Evolutionary conservation across 1,140 invertebrate genomes (phyloP).

Genomic region (Elysia chlorotica): DNA sequence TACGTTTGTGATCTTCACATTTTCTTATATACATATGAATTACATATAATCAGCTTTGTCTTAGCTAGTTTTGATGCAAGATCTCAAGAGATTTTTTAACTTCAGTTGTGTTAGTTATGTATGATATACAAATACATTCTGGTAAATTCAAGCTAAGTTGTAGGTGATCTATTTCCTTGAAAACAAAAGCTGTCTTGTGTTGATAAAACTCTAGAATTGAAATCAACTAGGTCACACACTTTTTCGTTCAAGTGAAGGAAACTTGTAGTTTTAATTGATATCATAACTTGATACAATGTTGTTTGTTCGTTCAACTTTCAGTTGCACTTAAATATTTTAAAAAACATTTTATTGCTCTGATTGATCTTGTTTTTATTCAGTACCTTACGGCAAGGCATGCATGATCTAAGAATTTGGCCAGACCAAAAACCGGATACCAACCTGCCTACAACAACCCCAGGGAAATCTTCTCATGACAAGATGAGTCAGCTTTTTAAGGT

Average conservation of each 20-base stretch:
- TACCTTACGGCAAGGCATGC: slow-evolving; percentile 64
- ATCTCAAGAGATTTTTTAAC: neutral
- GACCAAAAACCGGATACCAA: slow-evolving; percentile 73
- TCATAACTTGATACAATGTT: too few species aligned
- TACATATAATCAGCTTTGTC: neutral
- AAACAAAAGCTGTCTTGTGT: too few species aligned
- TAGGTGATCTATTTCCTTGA: too few species aligned
- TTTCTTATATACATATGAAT: neutral
- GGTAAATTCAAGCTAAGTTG: too few species aligned
- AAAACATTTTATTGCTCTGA: neutral
- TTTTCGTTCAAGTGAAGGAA: too few species aligned
- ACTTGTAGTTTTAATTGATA: too few species aligned
- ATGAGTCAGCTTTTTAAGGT: slow-evolving; percentile 86
- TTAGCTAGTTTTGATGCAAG: neutral
- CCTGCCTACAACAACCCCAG: slow-evolving; percentile 76
- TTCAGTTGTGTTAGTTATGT: too few species aligned
- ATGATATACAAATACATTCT: too few species aligned
- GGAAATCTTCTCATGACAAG: slow-evolving; percentile 81
- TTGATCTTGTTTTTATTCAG: slow-evolving; percentile 29
- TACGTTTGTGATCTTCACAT: neutral
- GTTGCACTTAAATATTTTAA: neutral
- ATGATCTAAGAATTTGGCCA: slow-evolving; percentile 68
- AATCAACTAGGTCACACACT: too few species aligned
- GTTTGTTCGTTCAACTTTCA: neutral
- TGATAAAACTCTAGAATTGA: too few species aligned